Evolutionary conservation across 2,113 vertebrate species (phyloP).

Genomic region (Ciconia maguari): DNA sequence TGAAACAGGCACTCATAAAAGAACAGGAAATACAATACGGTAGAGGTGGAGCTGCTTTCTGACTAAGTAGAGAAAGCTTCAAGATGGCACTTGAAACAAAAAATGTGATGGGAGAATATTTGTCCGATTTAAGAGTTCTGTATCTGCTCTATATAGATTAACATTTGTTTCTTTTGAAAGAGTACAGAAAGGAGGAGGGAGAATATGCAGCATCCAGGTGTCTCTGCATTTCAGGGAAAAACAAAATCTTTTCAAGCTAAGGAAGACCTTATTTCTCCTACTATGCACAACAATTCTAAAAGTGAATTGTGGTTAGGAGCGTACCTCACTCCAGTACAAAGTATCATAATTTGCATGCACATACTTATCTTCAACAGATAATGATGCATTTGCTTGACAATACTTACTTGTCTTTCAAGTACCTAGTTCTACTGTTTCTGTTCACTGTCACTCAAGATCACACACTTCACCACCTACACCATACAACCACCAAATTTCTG

Average conservation of each 20-base stretch:
- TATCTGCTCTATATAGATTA: background rate
- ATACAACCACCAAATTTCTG: background rate
- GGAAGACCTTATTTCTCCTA: background rate
- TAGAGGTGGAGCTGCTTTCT: background rate
- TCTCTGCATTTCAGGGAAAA: background rate
- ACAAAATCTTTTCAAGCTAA: background rate
- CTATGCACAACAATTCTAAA: background rate
- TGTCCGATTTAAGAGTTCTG: background rate
- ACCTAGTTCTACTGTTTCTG: background rate
- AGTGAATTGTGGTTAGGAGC: background rate
- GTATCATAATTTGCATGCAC: background rate
- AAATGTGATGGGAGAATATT: background rate
- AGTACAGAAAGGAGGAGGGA: background rate
- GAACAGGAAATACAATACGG: background rate
- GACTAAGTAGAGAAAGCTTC: background rate
- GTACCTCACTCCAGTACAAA: background rate
- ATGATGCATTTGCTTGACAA: background rate
- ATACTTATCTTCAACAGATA: background rate
- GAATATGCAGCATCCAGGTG: background rate
- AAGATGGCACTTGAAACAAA: background rate
- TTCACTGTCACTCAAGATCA: background rate
- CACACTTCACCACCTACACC: background rate
- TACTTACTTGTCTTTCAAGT: background rate
- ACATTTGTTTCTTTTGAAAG: background rate
- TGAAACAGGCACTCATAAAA: background rate